Evolutionary conservation across 2,797 vertebrate genomes (phyloP).

Genomic region (Meda fulgida): DNA sequence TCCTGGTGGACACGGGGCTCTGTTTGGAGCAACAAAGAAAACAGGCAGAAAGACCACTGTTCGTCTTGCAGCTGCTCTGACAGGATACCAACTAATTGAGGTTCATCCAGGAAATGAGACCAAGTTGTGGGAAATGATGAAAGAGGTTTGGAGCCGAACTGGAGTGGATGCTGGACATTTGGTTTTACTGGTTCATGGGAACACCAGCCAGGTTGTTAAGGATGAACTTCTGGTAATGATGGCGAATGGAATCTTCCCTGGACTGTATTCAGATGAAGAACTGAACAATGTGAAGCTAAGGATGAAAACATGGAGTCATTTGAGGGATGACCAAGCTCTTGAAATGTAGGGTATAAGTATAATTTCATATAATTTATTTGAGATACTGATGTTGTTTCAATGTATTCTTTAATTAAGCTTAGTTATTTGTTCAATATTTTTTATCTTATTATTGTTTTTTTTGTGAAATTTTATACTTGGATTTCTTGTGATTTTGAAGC

Average conservation of each 20-base stretch:
- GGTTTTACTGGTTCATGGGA: slow-evolving; percentile 78
- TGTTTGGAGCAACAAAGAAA: slow-evolving; percentile 71
- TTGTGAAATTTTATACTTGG: neutral
- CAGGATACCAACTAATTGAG: slow-evolving; percentile 73
- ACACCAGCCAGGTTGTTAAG: slow-evolving; percentile 65
- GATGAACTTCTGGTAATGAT: slow-evolving; percentile 77
- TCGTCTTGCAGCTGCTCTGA: slow-evolving; percentile 74
- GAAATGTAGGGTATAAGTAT: slow-evolving; percentile 74
- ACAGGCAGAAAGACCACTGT: slow-evolving; percentile 81
- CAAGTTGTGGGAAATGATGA: slow-evolving; percentile 71
- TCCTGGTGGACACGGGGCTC: slow-evolving; percentile 79
- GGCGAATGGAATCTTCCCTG: slow-evolving; percentile 73
- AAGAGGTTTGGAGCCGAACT: slow-evolving; percentile 71
- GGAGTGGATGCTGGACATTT: slow-evolving; percentile 65
- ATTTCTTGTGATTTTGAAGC: neutral
- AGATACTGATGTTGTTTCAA: neutral
- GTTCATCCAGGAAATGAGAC: slow-evolving; percentile 71
- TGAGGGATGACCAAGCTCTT: slow-evolving; percentile 67
- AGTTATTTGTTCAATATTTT: neutral
- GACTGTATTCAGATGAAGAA: slow-evolving; percentile 73
- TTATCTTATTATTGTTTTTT: neutral
- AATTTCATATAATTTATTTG: neutral
- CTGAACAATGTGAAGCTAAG: slow-evolving; percentile 67
- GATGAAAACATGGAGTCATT: slow-evolving; percentile 61
- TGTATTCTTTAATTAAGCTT: neutral